Evolutionary conservation across 2,113 vertebrate genomes (phyloP), one percentile per base, ranked within the genome.

Genomic region (Aythya baeri): DNA sequence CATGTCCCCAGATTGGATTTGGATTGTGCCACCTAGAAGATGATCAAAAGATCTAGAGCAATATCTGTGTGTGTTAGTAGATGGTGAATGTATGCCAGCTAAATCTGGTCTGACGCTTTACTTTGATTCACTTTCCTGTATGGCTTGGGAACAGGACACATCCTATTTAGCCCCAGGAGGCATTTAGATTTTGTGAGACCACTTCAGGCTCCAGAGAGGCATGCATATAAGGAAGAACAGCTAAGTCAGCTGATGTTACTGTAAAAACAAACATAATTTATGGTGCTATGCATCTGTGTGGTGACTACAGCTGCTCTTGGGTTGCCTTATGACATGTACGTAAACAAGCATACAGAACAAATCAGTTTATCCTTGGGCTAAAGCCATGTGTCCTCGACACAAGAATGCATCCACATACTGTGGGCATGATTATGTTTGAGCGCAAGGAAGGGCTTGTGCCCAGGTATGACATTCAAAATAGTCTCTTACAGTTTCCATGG

Each of bases 261-360:
- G 1, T 77, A 62, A 77, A 70, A n/a, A 21, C 65, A 66, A 66
- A 44, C 17, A 16, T 74, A 41, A 50, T 71, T 74, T 58, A 15
- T 7, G 20, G 65, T 46, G 76, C 63, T 70, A 7, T 50, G 10
- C 0, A 6, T 65, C 68, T 41, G 34, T n/a, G 58, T 18, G 50
- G 63, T 58, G 75, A 11, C 74, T 7, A 0, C 38, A 59, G 22
- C 67, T 68, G 32, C 55, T 43, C 59, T 34, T n/a, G 73, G 43
- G 21, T 14, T 76, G 38, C 25, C 0, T 2, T 43, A 17, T 0
- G 0, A 20, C 0, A 0, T 58, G n/a, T 21, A 21, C 17, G 13
- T 27, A 55, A 20, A 20, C 17, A 57, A 55, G 27, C n/a, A 26
- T 23, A 67, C 46, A 14, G 1, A 71, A 31, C 1, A 0, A 1